Evolutionary conservation across 2,888 invertebrate species (phyloP).

Genomic region (Andrena minutula): DNA sequence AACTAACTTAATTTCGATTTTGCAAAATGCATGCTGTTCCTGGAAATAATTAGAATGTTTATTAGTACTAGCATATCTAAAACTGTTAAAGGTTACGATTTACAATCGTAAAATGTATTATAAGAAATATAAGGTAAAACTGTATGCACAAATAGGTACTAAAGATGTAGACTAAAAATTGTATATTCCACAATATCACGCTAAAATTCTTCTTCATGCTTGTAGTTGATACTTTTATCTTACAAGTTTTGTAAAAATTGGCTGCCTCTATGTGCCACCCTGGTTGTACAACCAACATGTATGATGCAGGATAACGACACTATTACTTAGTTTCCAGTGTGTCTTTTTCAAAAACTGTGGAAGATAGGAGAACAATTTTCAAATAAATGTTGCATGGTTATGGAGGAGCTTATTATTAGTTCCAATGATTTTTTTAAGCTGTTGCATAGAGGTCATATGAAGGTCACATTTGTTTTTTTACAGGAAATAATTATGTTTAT

Average conservation of each 20-base stretch:
- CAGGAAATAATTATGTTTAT: no score
- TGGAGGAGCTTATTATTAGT: no score
- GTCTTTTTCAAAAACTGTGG: background rate
- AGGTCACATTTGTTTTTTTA: no score
- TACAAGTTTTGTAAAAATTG: no score
- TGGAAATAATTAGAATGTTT: constrained; percentile 7
- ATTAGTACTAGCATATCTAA: background rate
- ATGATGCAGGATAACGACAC: background rate
- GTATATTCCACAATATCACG: constrained; percentile 5
- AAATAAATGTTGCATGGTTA: no score
- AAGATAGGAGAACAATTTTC: background rate
- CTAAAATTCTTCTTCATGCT: background rate
- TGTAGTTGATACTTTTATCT: constrained; percentile 13
- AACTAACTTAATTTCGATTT: background rate
- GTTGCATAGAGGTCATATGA: no score
- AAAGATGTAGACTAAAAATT: constrained; percentile 1
- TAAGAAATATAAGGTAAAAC: background rate
- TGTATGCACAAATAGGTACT: background rate
- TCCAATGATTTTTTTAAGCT: no score
- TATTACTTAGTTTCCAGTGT: background rate
- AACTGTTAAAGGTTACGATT: background rate
- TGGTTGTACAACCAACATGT: background rate
- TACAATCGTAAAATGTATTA: background rate
- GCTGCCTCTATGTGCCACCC: background rate
- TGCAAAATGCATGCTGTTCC: constrained; percentile 18